These are phyloP conservation scores for Hydropsyche betteni DNA, from an alignment of 2,888 invertebrate genomes.

Conservation along the genomic window DNA sequence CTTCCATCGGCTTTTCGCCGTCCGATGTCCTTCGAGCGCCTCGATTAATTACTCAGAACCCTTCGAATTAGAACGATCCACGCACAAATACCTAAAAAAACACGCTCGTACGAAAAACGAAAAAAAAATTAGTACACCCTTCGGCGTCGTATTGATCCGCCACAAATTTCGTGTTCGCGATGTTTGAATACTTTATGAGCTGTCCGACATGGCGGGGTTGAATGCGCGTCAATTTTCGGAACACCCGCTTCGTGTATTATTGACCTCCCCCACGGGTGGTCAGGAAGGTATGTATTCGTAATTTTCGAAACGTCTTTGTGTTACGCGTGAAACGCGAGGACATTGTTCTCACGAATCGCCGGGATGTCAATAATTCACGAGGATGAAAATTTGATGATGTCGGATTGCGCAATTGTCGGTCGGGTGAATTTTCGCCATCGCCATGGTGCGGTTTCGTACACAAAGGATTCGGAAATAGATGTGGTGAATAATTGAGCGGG, in stretches of 20 bases:
- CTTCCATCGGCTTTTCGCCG: slow-evolving; percentile 13
- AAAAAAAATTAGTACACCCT: slow-evolving; percentile 14
- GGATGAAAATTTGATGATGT: not conserved
- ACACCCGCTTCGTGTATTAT: slow-evolving; percentile 30
- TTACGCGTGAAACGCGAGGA: too few species aligned
- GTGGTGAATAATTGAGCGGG: slow-evolving; percentile 44
- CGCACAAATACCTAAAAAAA: not conserved
- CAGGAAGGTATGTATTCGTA: not conserved
- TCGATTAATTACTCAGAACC: slow-evolving; percentile 37
- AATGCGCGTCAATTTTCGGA: slow-evolving; percentile 43
- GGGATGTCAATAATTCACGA: slow-evolving; percentile 2
- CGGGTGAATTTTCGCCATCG: slow-evolving; percentile 21
- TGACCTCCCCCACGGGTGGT: slow-evolving; percentile 26
- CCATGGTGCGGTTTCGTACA: not conserved
- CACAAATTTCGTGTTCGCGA: slow-evolving; percentile 50
- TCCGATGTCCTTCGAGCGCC: slow-evolving; percentile 20
- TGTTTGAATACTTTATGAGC: slow-evolving; percentile 50
- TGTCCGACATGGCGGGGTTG: slow-evolving; percentile 33
- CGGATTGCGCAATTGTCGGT: too few species aligned
- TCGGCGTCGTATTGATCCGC: slow-evolving; percentile 45
- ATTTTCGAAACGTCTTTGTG: too few species aligned
- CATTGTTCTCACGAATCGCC: too few species aligned
- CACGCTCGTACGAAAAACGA: not conserved
- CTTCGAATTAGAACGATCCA: slow-evolving; percentile 34
- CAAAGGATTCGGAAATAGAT: slow-evolving; percentile 45